phyloP scores from a whole-genome alignment of 2,888 invertebrate species.

The Nemotelus nigrinus region DNA sequence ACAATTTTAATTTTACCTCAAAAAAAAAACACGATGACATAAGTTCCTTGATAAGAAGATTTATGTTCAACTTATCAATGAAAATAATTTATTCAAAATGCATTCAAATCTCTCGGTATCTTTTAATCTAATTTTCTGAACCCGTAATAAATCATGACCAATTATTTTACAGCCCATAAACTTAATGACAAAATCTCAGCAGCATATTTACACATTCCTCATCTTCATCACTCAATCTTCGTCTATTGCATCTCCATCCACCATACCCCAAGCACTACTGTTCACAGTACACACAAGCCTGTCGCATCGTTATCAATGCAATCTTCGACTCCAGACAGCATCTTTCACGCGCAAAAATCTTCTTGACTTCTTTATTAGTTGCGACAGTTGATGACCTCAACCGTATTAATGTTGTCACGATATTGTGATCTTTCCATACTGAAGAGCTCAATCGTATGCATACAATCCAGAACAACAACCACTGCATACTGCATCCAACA shows the following conservation, averaged over 20 bases:
- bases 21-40: no score
- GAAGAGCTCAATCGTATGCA: no score
- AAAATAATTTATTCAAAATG: no score
- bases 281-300: no score
- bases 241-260: background rate
- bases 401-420: constrained; percentile 39
- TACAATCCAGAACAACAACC: no score
- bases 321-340: background rate
- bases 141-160: background rate
- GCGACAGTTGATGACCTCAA: constrained; percentile 41
- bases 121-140: no score
- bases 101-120: no score
- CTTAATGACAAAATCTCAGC: constrained; percentile 32
- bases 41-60: no score
- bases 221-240: constrained; percentile 26
- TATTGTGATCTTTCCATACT: constrained; percentile 17
- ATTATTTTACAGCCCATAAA: constrained; percentile 5
- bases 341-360: constrained; percentile 18
- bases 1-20: no score
- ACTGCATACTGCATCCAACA: no score
- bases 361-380: constrained; percentile 41
- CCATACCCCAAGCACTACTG: background rate
- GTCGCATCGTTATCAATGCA: no score
- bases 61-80: no score
- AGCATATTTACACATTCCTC: constrained; percentile 21